Base-by-base conservation (phyloP, 1,140 invertebrate species). In the Conopomorpha cramerella region DNA sequence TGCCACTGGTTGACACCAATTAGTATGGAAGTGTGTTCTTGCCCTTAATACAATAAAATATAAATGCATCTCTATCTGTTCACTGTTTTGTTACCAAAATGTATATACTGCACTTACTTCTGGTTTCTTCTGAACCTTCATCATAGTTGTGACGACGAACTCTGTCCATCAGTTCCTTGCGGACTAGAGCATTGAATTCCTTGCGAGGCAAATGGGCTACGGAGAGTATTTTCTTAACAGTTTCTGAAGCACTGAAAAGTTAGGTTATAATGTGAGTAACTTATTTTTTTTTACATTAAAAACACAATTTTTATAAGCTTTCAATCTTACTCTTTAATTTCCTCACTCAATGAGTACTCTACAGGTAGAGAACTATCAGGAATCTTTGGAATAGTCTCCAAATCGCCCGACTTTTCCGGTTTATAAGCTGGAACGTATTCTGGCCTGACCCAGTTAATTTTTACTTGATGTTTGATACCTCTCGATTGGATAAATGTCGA, bases 401-500 rank as follows among this genome's bases (percentile, higher is more conserved):
- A 58, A 59, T 88, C 86, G 7, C 86, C 85, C 41, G 79, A 82
- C 57, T 74, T 82, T 49, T 78, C 64, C 6, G 82, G 72, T 47
- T 80, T 73, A 36, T 72, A 71, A 23, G 73, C 73, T 6, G 81
- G 68, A 16, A 84, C 61, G 58, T 82, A 81, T 10, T 77, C 66
- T n/a, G 85, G 85, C 34, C 76, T 60, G 2, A 79, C 61, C 84
- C 85, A 87, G 72, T 83, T 82, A 23, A 86, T 81, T 57, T 84
- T 83, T 14, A 83, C 58, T 32, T 53, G 46, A 16, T 74, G 54
- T 36, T 71, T 70, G 28, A 67, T 52, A 19, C 63, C 59, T 11
- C 70, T 60, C 10, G 30, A 35, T 38, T 65, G 66, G 7, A 59
- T 51, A 3, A 65, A 16, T 16, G 41, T 43, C 8, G 49, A 45